A percentile compares a stretch with the other conserved stretches of the same genome.
Conservation (phyloP, 2,888 invertebrate genomes). For the Listrodromus nycthemerus region DNA sequence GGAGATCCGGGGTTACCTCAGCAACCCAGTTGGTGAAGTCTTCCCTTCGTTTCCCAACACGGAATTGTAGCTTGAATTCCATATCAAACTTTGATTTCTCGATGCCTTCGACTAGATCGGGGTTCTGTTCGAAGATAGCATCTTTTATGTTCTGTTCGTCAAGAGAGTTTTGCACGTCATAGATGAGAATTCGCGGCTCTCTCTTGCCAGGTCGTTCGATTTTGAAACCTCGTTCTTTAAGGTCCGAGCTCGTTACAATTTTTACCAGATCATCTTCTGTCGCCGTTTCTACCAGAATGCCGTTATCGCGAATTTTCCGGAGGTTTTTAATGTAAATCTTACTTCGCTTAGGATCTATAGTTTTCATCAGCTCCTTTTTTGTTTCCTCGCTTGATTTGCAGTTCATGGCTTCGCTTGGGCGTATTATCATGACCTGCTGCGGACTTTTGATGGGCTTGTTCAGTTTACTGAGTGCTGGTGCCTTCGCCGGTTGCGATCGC, state of each 20-base stretch:
- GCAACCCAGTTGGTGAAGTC: slow-evolving; percentile 43
- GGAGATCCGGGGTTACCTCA: slow-evolving; percentile 34
- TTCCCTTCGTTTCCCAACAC: slow-evolving; percentile 8
- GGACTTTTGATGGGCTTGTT: background rate
- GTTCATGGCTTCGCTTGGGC: slow-evolving; percentile 4
- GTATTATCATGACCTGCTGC: background rate
- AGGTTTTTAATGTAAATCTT: slow-evolving; percentile 27
- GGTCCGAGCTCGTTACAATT: background rate
- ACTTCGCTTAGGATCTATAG: background rate
- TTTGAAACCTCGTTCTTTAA: background rate
- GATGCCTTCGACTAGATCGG: background rate
- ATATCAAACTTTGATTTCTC: background rate
- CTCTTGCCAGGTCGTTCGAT: background rate
- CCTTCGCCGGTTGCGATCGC: background rate
- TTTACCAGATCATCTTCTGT: slow-evolving; percentile 6
- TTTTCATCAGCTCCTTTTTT: slow-evolving; percentile 5
- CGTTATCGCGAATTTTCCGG: slow-evolving; percentile 23
- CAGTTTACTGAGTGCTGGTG: background rate
- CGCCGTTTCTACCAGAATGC: slow-evolving; percentile 36
- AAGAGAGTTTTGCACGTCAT: slow-evolving; percentile 27
- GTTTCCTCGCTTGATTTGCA: slow-evolving; percentile 14
- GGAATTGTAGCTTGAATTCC: slow-evolving; percentile 1
- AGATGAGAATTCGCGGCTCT: slow-evolving; percentile 20
- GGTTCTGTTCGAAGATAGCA: slow-evolving; percentile 28
- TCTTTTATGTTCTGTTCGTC: background rate